phyloP scores from a whole-genome alignment of 2,113 vertebrate genomes.

The Isurus oxyrinchus region DNA sequence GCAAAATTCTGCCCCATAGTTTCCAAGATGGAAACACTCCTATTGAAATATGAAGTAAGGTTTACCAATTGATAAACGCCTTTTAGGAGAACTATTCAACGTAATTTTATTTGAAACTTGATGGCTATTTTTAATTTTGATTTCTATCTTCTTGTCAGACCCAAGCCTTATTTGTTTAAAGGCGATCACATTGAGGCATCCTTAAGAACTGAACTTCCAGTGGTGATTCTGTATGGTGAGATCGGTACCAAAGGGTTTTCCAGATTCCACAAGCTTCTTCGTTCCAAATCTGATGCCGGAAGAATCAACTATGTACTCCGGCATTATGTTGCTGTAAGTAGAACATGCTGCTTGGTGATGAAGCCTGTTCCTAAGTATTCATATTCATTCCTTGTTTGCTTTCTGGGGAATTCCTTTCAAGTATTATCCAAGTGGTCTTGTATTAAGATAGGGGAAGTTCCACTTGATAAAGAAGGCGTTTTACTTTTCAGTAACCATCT shows the following conservation, averaged over 20 bases:
- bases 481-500: not conserved
- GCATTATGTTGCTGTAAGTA: slow-evolving; percentile 77
- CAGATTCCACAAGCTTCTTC: slow-evolving; percentile 65
- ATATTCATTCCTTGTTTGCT: not conserved
- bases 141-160: slow-evolving; percentile 55
- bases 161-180: slow-evolving; percentile 87
- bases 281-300: slow-evolving; percentile 68
- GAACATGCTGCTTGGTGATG: slow-evolving; percentile 25
- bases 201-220: slow-evolving; percentile 65
- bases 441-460: not conserved
- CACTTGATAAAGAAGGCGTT: not conserved
- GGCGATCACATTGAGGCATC: slow-evolving; percentile 81
- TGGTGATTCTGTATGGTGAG: slow-evolving; percentile 84
- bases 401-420: not conserved
- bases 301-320: slow-evolving; percentile 78
- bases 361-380: not conserved
- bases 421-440: not conserved
- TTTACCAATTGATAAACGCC: not conserved
- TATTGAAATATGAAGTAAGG: not conserved
- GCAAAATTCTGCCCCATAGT: not conserved
- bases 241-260: slow-evolving; percentile 75
- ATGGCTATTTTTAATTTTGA: not conserved
- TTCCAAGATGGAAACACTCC: not conserved
- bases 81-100: not conserved
- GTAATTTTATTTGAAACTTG: not conserved